Base-by-base conservation (phyloP, 2,888 invertebrate genomes). In the Perizoma affinitatum region DNA sequence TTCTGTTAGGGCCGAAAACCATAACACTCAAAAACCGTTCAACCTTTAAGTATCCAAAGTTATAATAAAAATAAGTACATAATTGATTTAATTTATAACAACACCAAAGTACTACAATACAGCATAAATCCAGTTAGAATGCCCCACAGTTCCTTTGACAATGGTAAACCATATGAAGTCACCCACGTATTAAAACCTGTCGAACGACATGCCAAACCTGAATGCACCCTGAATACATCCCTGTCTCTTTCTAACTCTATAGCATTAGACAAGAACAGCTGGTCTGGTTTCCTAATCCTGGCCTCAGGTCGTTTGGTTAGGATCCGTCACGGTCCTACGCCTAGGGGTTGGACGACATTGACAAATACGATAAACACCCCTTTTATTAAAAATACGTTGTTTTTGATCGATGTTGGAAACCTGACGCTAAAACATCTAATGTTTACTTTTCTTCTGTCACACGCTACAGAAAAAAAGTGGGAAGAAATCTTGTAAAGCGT, bases 311-410 rank as follows among this genome's bases (percentile, higher is more conserved):
- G 83, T 87, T 88, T 87, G 81, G 84, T 83, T 84, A 83, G 82
- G 83, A 85, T 88, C 79, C 77, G 87, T 76, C 82, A 88, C 78
- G 89, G 86, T 87, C 76, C 78, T 72, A 86, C 89, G 86, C 88
- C 83, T 83, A 68, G 81, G 86, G 84, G 81, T 79, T 78, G 79
- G 66, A 72, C 76, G 83, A 84, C 83, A 78, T 78, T 83, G 82
- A 84, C 80, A 75, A 78, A 84, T 83, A 75, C 74, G 76, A 75
- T 75, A 74, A 74, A 72, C 77, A 73, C 75, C 80, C 78, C 54
- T 67, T 70, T 65, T 71, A 68, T 66, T 60, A 66, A 63, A 51
- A 64, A 65, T 55, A 69, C 58, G 69, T 78, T 80, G 77, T 79
- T 78, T 79, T 75, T 75, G 72, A 74, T 72, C 72, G 56, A 65